Evolutionary conservation across 2,797 vertebrate genomes (phyloP), one percentile per base, ranked within the genome.

Genomic region (Brachyalestes nurse): DNA sequence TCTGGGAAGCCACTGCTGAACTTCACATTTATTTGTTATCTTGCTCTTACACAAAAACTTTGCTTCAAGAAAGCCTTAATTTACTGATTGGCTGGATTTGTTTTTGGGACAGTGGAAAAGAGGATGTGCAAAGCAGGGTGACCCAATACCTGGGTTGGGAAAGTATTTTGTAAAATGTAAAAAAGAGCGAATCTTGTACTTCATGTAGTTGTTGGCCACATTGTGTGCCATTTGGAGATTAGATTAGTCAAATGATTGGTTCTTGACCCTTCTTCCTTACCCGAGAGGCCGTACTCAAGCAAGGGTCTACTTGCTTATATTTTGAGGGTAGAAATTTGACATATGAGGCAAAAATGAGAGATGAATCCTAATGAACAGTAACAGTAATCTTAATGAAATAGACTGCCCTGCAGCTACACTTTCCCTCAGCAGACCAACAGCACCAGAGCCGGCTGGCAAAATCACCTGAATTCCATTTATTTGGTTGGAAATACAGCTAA

Each of bases 391-490:
- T 60, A 73, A 78, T 55, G 21, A 64, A 75, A 80, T 77, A 67
- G 45, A 75, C 69, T 38, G 75, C n/a, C 84, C 80, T 77, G 49
- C 45, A 78, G 82, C 66, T 38, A 76, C 61, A 65, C 40, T 25
- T 7, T 14, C 71, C 51, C 34, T 47, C 38, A 4, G 71, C 55
- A 40, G 72, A 21, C 40, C 65, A 51, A 16, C 34, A 64, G 47
- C 40, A 70, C 77, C 49, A 55, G 51, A 81, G 51, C 75, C 4
- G 45, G 34, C 45, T 71, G 57, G 72, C 53, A 61, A 62, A 87
- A 82, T 83, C 69, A 55, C 77, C 83, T 76, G 61, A 80, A 76
- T 78, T 82, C 61, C n/a, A 75, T 80, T 82, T 78, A 72, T 72
- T 80, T 78, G 6, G 47, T 64, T 19, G 58, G 58, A 75, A 83